Base-by-base conservation (phyloP, 2,113 vertebrate genomes). In the Grantiella picta region DNA sequence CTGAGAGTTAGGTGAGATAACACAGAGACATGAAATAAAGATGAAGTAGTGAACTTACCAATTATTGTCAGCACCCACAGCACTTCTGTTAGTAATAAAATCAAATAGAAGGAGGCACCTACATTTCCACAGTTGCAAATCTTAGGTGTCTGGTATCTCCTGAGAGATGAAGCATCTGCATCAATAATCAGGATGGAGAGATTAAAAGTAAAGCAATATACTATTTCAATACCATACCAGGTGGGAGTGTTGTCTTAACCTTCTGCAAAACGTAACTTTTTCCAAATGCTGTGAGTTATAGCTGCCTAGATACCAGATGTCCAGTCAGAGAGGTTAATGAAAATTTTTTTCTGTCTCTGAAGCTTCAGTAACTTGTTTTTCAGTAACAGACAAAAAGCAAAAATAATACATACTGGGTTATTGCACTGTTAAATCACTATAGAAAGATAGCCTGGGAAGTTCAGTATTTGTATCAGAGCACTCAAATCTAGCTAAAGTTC, bases 291-390 rank as follows among this genome's bases (percentile, higher is more conserved):
- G 36, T 21, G 24, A 75, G 19, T 56, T 92, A 49, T 12, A 82
- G 33, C 72, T 94, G 36, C 61, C 75, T 91, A 89, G 49, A 79
- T 77, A 89, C 45, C 57, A 42, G 69, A 64, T 79, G 52, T 53
- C 69, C 73, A 76, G 73, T 60, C 92, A 84, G 44, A 89, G 36
- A 91, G 44, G 65, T 95, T 92, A 95, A 91, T 92, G 84, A 91
- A 66, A 83, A 70, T 17, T 5, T 21, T 80, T 35, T 80, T 64
- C 35, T 75, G 13, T 65, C 40, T 52, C 60, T 78, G 27, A 13
- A 86, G 15, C 27, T 25, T 87, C 49, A 56, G 66, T 33, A 69
- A 84, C 65, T 56, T 75, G 23, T 40, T 82, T 68, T 75, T 85
- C 61, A 61, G 38, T n/a, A 44, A 45, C 27, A 95, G 44, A 66